A percentile compares a stretch with the other conserved stretches of the same genome.
Evolutionary conservation across 2,888 invertebrate genomes (phyloP).

Genomic region (Apantesis nais): DNA sequence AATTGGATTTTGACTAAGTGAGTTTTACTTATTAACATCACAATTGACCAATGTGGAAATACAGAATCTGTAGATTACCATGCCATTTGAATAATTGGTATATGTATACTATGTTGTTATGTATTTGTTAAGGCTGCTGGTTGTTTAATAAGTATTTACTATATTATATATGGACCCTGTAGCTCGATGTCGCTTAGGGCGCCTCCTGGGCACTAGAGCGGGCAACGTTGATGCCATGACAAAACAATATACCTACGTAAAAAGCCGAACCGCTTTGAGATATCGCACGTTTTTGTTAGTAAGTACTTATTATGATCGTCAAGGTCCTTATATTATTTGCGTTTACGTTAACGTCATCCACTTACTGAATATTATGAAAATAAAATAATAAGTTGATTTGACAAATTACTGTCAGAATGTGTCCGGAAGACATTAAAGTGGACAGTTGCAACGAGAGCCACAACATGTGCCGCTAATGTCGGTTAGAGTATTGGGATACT

Average conservation of each 20-base stretch:
- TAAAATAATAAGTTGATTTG: not conserved
- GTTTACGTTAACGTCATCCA: constrained; percentile 1
- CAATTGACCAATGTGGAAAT: no score
- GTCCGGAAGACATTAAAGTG: not conserved
- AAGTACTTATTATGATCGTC: not conserved
- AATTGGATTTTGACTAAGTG: no score
- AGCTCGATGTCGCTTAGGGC: not conserved
- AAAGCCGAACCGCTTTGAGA: not conserved
- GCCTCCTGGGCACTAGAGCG: not conserved
- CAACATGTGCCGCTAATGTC: no score
- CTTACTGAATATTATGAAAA: not conserved
- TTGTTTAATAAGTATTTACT: not conserved
- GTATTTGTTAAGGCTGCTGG: not conserved
- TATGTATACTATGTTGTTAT: no score
- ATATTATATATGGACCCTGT: not conserved
- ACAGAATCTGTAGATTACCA: no score
- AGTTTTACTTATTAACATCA: no score
- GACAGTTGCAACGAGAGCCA: not conserved
- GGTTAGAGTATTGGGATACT: no score
- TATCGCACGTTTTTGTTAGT: not conserved
- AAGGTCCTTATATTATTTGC: constrained; percentile 1
- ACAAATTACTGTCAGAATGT: not conserved
- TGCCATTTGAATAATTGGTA: no score
- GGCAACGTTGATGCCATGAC: not conserved
- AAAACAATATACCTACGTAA: not conserved